A percentile compares a stretch with the other conserved stretches of the same genome.
These are phyloP conservation scores for Cantharis rufa DNA, from an alignment of 2,888 invertebrate genomes.

Conservation along the genomic window DNA sequence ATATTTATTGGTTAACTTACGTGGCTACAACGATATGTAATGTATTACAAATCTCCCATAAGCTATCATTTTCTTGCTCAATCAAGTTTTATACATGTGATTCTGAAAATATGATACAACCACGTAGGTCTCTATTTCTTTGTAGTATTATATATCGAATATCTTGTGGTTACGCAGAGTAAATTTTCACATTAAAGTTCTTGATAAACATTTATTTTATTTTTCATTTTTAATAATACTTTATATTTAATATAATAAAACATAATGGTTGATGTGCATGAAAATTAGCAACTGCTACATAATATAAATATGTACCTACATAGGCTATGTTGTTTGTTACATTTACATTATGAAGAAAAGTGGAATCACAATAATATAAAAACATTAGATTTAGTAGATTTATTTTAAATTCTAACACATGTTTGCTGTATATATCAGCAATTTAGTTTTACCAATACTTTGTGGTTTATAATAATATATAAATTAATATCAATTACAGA, in stretches of 20 bases:
- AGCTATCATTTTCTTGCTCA: constrained; percentile 48
- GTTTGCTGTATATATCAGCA: no score
- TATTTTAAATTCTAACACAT: no score
- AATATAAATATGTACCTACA: no score
- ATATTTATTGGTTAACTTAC: neutral
- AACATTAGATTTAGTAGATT: no score
- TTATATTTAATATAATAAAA: neutral
- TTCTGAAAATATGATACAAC: constrained; percentile 32
- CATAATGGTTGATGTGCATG: neutral
- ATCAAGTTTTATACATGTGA: constrained; percentile 34
- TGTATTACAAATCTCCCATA: constrained; percentile 55
- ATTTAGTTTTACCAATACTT: no score
- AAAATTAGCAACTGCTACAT: no score
- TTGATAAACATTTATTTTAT: neutral
- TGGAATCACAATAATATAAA: no score
- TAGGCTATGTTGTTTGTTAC: no score
- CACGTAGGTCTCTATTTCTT: constrained; percentile 16
- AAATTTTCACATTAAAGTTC: constrained; percentile 35
- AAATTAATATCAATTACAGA: no score
- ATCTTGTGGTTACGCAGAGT: constrained; percentile 36
- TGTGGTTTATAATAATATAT: no score
- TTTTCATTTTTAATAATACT: neutral
- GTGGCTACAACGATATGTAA: constrained; percentile 50
- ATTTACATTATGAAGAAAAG: no score
- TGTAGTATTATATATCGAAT: constrained; percentile 29